Base-by-base conservation (phyloP, 2,797 vertebrate species). In the Echiichthys vipera region DNA sequence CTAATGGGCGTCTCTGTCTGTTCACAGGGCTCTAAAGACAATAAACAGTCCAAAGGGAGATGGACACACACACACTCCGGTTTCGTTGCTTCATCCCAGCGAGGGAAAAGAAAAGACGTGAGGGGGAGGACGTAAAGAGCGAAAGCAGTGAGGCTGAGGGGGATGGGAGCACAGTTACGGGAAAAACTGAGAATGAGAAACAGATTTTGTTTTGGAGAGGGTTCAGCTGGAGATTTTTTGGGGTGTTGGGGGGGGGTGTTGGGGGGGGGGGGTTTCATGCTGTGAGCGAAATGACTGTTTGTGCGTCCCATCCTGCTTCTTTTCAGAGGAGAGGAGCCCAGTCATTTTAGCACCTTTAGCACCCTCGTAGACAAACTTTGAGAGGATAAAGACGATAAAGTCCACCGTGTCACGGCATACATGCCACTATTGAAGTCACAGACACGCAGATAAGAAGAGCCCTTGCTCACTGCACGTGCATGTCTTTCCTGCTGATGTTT, bases 41-140 rank as follows among this genome's bases (percentile, higher is more conserved):
- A 89, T 59, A 88, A 88, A 80, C 80, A 49, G 8, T 29, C 58
- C 6, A 20, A n/a, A 39, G n/a, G 45, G 24, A 39, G 22, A 64
- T 18, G 17, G 4, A 37, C 51, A n/a, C 11, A 62, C 20, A 20
- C 53, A 34, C 32, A 56, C 53, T 53, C 18, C 30, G 47, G 63
- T 46, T 78, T 24, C 50, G 39, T 51, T 47, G 49, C 49, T 59
- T 74, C 36, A 37, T 34, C 50, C 36, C 22, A 22, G 15, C 10
- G 27, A 11, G 12, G 24, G 40, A 12, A 62, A 74, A 78, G 61
- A 47, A 58, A 58, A 62, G 65, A 27, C 27, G 20, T 0, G 42
- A 37, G 43, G 3, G 20, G 30, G 37, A 5, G n/a, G 29, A 8
- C 12, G n/a, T 61, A 3, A 42, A 27, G 36, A 55, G 5, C 9